These are phyloP conservation scores for Cotesia congregata DNA, from an alignment of 2,888 invertebrate species.

Conservation along the genomic window DNA sequence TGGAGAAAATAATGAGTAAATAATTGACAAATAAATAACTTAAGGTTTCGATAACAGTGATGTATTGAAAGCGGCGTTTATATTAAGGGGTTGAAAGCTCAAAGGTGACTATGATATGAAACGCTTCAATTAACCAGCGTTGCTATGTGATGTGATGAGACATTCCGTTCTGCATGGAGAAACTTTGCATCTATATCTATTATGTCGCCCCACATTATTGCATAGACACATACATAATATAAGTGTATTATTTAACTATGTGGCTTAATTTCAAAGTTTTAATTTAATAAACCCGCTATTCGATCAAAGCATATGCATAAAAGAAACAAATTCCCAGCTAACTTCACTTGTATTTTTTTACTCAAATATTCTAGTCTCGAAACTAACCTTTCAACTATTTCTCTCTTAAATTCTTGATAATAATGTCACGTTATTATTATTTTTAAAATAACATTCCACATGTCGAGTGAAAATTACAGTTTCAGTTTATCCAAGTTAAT, in stretches of 20 bases:
- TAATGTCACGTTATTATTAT: background rate
- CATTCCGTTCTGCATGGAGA: constrained; percentile 68
- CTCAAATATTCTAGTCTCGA: background rate
- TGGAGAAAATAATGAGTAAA: background rate
- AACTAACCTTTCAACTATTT: background rate
- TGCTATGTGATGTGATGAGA: constrained; percentile 63
- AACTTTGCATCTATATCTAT: constrained; percentile 50
- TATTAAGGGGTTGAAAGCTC: constrained; percentile 14
- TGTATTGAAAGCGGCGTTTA: background rate
- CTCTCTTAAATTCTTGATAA: background rate
- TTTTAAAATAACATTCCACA: background rate
- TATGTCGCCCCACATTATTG: constrained; percentile 22
- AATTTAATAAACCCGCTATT: background rate
- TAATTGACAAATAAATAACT: constrained; percentile 22
- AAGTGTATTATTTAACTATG: background rate
- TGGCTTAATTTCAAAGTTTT: background rate
- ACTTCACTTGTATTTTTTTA: background rate
- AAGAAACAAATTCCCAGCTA: background rate
- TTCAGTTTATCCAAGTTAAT: constrained; percentile 4
- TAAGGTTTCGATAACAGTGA: background rate
- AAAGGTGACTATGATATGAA: constrained; percentile 57
- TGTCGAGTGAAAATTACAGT: constrained; percentile 21
- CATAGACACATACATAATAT: constrained; percentile 1
- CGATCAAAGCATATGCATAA: background rate
- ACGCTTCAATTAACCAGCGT: constrained; percentile 65